These are phyloP conservation scores for Thalpophila matura DNA, from an alignment of 2,888 invertebrate genomes.

Conservation along the genomic window DNA sequence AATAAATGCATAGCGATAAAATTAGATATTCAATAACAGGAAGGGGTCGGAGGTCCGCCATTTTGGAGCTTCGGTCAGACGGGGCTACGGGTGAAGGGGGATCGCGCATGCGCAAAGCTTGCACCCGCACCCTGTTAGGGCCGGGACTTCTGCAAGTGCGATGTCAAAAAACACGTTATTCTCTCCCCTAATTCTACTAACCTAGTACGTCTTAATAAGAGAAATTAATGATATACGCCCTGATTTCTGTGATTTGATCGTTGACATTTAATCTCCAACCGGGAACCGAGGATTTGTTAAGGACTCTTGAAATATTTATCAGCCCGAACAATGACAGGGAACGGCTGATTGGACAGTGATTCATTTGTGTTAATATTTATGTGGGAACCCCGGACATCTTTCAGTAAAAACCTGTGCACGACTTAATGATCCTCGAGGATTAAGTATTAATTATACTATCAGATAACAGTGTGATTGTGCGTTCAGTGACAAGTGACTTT, in stretches of 20 bases:
- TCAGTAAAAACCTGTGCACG: conserved; percentile 49
- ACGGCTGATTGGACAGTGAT: conserved; percentile 80
- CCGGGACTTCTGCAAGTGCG: conserved; percentile 85
- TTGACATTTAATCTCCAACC: conserved; percentile 37
- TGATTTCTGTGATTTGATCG: conserved; percentile 66
- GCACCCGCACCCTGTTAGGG: conserved; percentile 87
- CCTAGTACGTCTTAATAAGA: conserved; percentile 86
- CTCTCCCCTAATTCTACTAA: conserved; percentile 88
- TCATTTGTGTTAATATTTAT: conserved; percentile 71
- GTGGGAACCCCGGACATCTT: conserved; percentile 65
- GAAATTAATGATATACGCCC: conserved; percentile 78
- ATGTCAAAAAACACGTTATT: conserved; percentile 91
- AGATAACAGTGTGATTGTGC: conserved; percentile 48
- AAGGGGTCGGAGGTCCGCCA: conserved; percentile 88
- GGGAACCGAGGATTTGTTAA: conserved; percentile 30
- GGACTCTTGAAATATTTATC: conserved; percentile 56
- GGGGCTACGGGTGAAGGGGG: conserved; percentile 85
- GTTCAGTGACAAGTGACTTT: conserved; percentile 49
- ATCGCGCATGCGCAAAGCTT: conserved; percentile 83
- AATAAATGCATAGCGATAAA: conserved; percentile 87
- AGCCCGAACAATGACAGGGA: conserved; percentile 80
- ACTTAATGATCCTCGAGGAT: conserved; percentile 17
- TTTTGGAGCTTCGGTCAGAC: conserved; percentile 83
- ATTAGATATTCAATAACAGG: conserved; percentile 90
- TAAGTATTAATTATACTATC: conserved; percentile 16